Evolutionary conservation across 2,888 invertebrate species (phyloP).

Genomic region (Drosophila multiciliata): DNA sequence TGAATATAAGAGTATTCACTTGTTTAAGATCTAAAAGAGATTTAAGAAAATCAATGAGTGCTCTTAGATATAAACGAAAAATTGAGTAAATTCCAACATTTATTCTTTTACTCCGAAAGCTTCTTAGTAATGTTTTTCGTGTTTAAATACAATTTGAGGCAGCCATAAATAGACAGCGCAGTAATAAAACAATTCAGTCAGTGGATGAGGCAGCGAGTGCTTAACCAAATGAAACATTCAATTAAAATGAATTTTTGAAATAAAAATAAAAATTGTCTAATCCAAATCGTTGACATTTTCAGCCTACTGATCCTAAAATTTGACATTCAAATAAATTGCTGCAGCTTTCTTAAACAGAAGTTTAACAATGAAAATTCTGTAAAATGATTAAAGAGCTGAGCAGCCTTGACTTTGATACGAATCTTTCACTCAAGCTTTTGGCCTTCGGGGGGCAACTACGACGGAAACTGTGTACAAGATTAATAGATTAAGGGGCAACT

Average conservation of each 20-base stretch:
- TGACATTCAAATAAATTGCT: background rate
- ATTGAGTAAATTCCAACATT: background rate
- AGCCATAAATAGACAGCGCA: background rate
- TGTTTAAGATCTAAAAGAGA: background rate
- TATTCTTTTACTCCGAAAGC: slow-evolving; percentile 9
- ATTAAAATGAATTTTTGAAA: background rate
- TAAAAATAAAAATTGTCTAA: background rate
- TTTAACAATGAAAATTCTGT: background rate
- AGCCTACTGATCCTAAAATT: background rate
- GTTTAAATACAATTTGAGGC: background rate
- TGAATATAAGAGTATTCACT: background rate
- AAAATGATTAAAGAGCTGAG: slow-evolving; percentile 1
- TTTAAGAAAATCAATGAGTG: background rate
- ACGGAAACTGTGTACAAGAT: slow-evolving; percentile 38
- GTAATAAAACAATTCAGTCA: background rate
- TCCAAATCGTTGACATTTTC: background rate
- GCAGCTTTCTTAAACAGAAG: background rate
- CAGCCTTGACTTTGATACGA: slow-evolving; percentile 32
- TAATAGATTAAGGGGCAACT: slow-evolving; percentile 39
- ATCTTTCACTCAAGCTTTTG: background rate
- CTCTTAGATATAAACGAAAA: slow-evolving; percentile 2
- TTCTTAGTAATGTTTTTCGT: background rate
- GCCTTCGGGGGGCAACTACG: slow-evolving; percentile 2
- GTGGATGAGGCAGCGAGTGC: background rate
- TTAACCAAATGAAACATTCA: background rate